Evolutionary conservation across 1,140 invertebrate genomes (phyloP), one percentile per base, ranked within the genome.

Genomic region (Sitodiplosis mosellana): DNA sequence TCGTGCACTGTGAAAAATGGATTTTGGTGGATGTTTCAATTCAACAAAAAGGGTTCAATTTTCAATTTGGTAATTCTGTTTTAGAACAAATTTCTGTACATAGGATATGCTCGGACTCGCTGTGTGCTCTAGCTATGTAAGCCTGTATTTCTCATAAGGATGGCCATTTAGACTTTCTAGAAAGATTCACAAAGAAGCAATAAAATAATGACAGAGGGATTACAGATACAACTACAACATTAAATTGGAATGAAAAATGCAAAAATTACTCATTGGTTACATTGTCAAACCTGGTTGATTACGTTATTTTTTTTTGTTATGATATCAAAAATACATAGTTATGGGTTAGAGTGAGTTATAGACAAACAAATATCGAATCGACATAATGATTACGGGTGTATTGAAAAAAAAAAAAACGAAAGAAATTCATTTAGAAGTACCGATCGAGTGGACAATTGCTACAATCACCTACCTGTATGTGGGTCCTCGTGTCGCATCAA

Each of bases 401-500:
- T 38, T 38, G 14, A 38, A 38, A n/a, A 17, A 6, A 38, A n/a
- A 38, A 38, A n/a, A 17, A 6, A 38, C 3, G 17, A n/a, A 4
- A 4, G 5, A 3, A 14, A n/a, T 38, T 38, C 17, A 38, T 5
- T 38, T 38, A 8, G 12, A 14, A 38, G 5, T 38, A 14, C 14
- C 4, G 17, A 38, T 38, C 4, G 14, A 38, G 14, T 38, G 36
- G 17, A 3, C 12, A 38, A 38, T 38, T 17, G 36, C 12, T 38
- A 17, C 17, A 33, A n/a, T n/a, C n/a, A n/a, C n/a, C n/a, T 45
- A 50, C 49, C 49, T 50, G 49, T 50, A 50, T 22, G 45, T 50
- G 40, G 49, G 46, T 43, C 38, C 20, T 34, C 44, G 33, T 18
- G 48, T 47, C 4, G 36, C 36, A 37, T 50, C 49, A 51, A 77